phyloP scores from a whole-genome alignment of 2,888 invertebrate species.

The Drosophila paramelanica region DNA sequence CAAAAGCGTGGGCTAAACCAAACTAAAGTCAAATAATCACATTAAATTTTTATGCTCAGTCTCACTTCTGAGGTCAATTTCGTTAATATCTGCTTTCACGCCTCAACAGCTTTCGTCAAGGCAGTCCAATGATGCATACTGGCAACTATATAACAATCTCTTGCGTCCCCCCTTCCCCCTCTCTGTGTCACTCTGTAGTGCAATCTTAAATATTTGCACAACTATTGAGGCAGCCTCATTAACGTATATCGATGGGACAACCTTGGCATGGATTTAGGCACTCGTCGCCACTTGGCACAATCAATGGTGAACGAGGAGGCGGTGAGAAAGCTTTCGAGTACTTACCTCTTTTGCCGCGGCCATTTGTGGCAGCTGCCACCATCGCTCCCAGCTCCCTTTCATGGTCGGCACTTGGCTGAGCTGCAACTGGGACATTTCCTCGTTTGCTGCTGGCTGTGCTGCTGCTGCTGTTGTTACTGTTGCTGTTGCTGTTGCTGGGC shows the following conservation, averaged over 20 bases:
- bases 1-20: background rate
- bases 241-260: slow-evolving; percentile 34
- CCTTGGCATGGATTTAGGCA: slow-evolving; percentile 58
- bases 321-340: slow-evolving; percentile 28
- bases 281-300: slow-evolving; percentile 40
- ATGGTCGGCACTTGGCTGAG: background rate
- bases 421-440: slow-evolving; percentile 30
- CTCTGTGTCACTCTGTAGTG: slow-evolving; percentile 41
- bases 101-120: slow-evolving; percentile 29
- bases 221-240: slow-evolving; percentile 56
- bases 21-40: too few species aligned
- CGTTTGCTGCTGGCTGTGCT: slow-evolving; percentile 9
- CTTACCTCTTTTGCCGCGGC: slow-evolving; percentile 75
- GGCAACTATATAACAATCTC: slow-evolving; percentile 23
- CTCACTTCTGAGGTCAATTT: slow-evolving; percentile 24
- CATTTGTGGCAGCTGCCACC: slow-evolving; percentile 27
- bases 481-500: slow-evolving; percentile 23
- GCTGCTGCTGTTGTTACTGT: slow-evolving; percentile 20
- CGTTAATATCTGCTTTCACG: slow-evolving; percentile 28
- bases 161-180: too few species aligned
- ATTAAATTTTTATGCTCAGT: slow-evolving; percentile 16
- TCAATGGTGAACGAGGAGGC: background rate
- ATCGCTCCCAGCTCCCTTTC: background rate
- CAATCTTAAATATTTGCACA: slow-evolving; percentile 65
- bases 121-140: slow-evolving; percentile 7